Evolutionary conservation across 2,797 vertebrate genomes (phyloP), one percentile per base, ranked within the genome.

Genomic region (Esox lucius): DNA sequence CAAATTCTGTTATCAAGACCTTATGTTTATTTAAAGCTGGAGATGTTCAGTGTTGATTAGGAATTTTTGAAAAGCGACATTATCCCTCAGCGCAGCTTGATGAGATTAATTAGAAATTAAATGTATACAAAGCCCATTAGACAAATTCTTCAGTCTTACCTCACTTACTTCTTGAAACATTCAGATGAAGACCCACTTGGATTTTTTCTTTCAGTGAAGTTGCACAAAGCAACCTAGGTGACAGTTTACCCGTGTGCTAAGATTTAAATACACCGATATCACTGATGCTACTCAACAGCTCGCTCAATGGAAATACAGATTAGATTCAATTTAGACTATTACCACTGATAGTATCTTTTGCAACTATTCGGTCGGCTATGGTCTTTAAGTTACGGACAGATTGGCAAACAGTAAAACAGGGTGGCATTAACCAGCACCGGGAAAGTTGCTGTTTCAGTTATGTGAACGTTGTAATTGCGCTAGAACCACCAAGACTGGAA

Each of bases 91-190:
- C 42, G 67, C 59, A 39, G 53, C 39, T 15, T 39, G 24, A 28
- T 17, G 31, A 64, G 42, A 75, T 75, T 48, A 61, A 75, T 64
- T 75, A 70, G 49, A 70, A 70, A 75, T 75, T n/a, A 46, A 75
- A 49, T 75, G 70, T 49, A 70, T 70, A 71, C 75, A 71, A 35
- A 71, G 42, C 26, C 62, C 24, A 46, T 75, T 42, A 69, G 31
- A 75, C 2, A 59, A 59, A 69, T 69, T 53, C 4, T 51, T 22
- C 24, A 64, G 72, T 69, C 35, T 66, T 22, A 66, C 62, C 26
- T 74, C 62, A 65, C 12, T 26, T 1, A 64, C 31, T 19, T 65
- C 15, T 28, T 28, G 62, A 65, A 65, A 65, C 59, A 59, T 59
- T 59, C 56, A 59, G 22, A 59, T 13, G 56, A 22, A 59, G 56